phyloP scores from a whole-genome alignment of 2,888 invertebrate genomes.

The Mystacides longicornis region DNA sequence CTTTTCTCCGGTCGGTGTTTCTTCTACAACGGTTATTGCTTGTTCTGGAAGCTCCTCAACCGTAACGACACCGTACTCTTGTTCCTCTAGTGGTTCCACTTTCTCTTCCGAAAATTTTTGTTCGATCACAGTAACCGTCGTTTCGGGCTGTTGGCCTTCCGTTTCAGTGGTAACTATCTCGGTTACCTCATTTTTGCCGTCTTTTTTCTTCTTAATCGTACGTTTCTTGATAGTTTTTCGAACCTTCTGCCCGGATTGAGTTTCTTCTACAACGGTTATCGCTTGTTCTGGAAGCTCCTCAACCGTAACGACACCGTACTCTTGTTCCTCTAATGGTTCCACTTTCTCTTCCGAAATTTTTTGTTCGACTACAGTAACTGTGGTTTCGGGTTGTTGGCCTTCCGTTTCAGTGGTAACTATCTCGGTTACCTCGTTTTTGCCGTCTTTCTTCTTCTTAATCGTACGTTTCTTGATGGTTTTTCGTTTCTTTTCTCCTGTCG shows the following conservation, averaged over 20 bases:
- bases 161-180: slow-evolving; percentile 32
- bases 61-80: slow-evolving; percentile 16
- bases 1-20: slow-evolving; percentile 27
- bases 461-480: slow-evolving; percentile 19
- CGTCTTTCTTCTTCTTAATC: slow-evolving; percentile 33
- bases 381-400: slow-evolving; percentile 27
- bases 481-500: slow-evolving; percentile 24
- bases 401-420: slow-evolving; percentile 39
- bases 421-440: slow-evolving; percentile 40
- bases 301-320: slow-evolving; percentile 29
- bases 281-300: slow-evolving; percentile 8
- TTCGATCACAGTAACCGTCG: slow-evolving; percentile 29
- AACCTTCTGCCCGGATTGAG: slow-evolving; percentile 20
- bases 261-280: background rate
- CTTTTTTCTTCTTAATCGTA: slow-evolving; percentile 32
- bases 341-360: slow-evolving; percentile 10
- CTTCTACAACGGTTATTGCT: slow-evolving; percentile 34
- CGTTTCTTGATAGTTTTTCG: slow-evolving; percentile 31
- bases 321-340: slow-evolving; percentile 25
- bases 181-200: slow-evolving; percentile 31
- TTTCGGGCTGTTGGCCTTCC: slow-evolving; percentile 35
- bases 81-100: slow-evolving; percentile 28
- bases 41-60: slow-evolving; percentile 36
- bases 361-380: slow-evolving; percentile 17
- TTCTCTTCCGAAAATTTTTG: slow-evolving; percentile 30